A percentile compares a stretch with the other conserved stretches of the same genome.
phyloP scores from a whole-genome alignment of 1,140 invertebrate genomes.

The Parasteatoda tepidariorum region DNA sequence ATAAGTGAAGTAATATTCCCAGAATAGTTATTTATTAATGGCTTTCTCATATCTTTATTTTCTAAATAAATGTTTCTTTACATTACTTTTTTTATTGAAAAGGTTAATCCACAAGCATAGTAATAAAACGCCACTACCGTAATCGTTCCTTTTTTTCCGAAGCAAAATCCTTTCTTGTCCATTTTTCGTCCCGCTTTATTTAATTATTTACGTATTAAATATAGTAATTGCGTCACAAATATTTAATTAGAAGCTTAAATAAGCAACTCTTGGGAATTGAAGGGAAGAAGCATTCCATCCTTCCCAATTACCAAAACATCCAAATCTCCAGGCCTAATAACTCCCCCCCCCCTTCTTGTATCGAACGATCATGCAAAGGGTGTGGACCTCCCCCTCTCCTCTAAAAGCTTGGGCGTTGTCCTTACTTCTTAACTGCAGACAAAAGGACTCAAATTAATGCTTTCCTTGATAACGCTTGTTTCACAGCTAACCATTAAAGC shows the following conservation, averaged over 20 bases:
- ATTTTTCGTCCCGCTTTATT: slow-evolving; percentile 24
- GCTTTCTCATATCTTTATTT: no score
- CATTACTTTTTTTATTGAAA: no score
- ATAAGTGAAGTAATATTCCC: no score
- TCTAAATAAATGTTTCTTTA: no score
- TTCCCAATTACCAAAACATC: slow-evolving; percentile 56
- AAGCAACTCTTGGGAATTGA: slow-evolving; percentile 39
- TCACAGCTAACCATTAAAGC: slow-evolving; percentile 58
- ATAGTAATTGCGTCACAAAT: slow-evolving; percentile 51
- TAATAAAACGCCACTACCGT: background rate
- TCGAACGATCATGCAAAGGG: slow-evolving; percentile 11
- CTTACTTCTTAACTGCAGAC: slow-evolving; percentile 54
- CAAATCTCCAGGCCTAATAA: slow-evolving; percentile 50
- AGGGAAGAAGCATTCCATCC: slow-evolving; percentile 6
- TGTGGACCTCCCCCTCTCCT: background rate
- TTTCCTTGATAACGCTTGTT: slow-evolving; percentile 55
- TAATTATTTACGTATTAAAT: slow-evolving; percentile 54
- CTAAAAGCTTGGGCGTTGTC: slow-evolving; percentile 57
- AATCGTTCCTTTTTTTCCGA: no score
- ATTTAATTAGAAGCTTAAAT: slow-evolving; percentile 59
- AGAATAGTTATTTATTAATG: no score
- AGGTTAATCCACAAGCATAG: no score
- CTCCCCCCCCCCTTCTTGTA: slow-evolving; percentile 35
- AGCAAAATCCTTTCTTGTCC: background rate
- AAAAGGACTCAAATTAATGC: slow-evolving; percentile 54